Conservation (phyloP, 1,140 invertebrate species). For the Neelides sp. region DNA sequence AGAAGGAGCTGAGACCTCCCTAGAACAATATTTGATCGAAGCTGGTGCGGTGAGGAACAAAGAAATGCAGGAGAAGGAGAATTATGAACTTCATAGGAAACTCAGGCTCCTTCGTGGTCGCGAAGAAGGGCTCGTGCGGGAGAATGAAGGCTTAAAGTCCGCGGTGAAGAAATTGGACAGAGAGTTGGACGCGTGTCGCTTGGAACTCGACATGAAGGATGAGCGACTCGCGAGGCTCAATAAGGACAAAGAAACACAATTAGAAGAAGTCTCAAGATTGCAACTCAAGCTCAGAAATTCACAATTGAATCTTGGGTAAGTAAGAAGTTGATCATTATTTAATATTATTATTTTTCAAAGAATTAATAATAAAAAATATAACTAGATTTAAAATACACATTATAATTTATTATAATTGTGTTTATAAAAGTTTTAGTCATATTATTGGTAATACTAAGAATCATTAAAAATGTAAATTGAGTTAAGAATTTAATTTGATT, state of each 20-base stretch:
- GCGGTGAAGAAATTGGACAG: conserved; percentile 17
- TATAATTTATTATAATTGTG: too few relatives aligned
- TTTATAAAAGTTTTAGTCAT: too few relatives aligned
- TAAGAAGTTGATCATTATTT: background rate
- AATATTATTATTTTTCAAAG: too few relatives aligned
- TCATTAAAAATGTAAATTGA: too few relatives aligned
- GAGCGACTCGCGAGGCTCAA: conserved; percentile 15
- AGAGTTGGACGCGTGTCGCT: conserved; percentile 23
- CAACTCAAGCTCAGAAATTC: conserved; percentile 19
- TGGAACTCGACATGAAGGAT: conserved; percentile 20
- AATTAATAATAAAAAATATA: too few relatives aligned
- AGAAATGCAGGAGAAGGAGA: too few relatives aligned
- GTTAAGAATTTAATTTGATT: too few relatives aligned
- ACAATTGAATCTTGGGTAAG: conserved; percentile 18
- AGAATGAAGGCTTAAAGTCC: conserved; percentile 6
- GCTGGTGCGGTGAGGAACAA: too few relatives aligned
- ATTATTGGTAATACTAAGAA: too few relatives aligned
- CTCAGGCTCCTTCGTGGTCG: conserved; percentile 7
- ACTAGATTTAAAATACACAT: too few relatives aligned
- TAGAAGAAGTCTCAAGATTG: conserved; percentile 10
- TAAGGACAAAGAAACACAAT: conserved; percentile 10
- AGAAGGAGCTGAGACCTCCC: too few relatives aligned
- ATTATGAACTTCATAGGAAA: conserved; percentile 12
- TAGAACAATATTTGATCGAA: too few relatives aligned
- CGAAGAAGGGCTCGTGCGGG: conserved; percentile 15